phyloP scores from a whole-genome alignment of 1,140 invertebrate species.

The Lepidurus apus region DNA sequence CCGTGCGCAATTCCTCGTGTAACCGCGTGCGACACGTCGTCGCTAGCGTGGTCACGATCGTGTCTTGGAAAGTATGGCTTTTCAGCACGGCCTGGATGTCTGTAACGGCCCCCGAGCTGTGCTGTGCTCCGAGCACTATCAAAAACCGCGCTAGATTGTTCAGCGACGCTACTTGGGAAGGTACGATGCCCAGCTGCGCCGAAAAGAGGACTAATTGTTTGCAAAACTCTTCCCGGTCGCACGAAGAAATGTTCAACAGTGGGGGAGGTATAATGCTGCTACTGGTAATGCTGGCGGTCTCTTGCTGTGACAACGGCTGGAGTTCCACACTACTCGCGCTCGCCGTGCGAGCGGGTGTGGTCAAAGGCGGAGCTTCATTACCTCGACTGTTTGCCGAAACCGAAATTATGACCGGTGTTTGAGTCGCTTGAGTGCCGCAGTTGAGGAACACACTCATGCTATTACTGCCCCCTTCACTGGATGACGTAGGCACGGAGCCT shows the following conservation, averaged over 20 bases:
- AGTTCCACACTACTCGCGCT: background rate
- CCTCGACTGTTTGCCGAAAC: background rate
- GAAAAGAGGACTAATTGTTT: slow-evolving; percentile 9
- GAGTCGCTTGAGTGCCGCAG: background rate
- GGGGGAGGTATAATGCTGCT: background rate
- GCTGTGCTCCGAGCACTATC: background rate
- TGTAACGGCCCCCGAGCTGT: background rate
- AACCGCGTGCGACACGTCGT: background rate
- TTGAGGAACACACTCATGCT: background rate
- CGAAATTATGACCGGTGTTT: background rate
- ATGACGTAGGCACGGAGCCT: background rate
- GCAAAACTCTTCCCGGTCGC: background rate
- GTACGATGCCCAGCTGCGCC: slow-evolving; percentile 12
- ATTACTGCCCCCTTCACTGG: background rate
- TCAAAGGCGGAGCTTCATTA: background rate
- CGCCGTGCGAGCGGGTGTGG: background rate
- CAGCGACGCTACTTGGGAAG: background rate
- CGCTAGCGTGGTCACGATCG: background rate
- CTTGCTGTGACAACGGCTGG: background rate
- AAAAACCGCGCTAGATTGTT: slow-evolving; percentile 5
- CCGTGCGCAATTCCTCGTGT: background rate
- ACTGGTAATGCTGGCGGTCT: background rate
- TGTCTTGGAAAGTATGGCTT: background rate
- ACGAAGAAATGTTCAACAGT: background rate
- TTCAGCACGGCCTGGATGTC: slow-evolving; percentile 14